Percentiles rank a stretch among this genome's conserved stretches.
Evolutionary conservation across 2,888 invertebrate species (phyloP).

Genomic region (Buathra laborator): DNA sequence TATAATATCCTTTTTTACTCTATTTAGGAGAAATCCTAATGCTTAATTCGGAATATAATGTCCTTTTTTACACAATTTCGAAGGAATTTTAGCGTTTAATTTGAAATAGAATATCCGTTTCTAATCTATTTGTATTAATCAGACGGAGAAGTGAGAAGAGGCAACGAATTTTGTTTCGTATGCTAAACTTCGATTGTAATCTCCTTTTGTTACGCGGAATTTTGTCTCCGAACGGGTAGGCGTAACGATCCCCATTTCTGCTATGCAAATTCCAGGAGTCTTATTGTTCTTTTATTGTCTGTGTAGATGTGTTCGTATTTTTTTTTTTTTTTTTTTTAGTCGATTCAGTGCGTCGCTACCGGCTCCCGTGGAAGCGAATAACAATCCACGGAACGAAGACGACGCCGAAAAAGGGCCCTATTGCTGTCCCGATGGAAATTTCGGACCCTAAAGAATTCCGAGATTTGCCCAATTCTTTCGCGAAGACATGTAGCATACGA

Average conservation of each 20-base stretch:
- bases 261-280: slow-evolving; percentile 11
- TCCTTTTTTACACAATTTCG: too few relatives aligned
- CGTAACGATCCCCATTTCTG: not conserved
- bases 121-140: not conserved
- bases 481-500: not conserved
- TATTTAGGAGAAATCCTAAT: too few relatives aligned
- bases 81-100: too few relatives aligned
- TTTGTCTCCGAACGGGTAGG: not conserved
- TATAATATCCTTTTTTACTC: too few relatives aligned
- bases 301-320: not conserved
- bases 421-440: not conserved
- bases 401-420: not conserved
- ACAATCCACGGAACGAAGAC: not conserved
- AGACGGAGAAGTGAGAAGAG: too few relatives aligned
- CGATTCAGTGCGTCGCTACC: not conserved
- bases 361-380: not conserved
- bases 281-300: not conserved
- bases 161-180: too few relatives aligned
- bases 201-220: not conserved
- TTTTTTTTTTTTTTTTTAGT: not conserved
- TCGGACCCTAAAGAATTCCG: not conserved
- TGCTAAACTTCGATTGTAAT: not conserved
- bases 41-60: too few relatives aligned
- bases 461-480: not conserved
- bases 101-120: not conserved